Conservation (phyloP, 2,888 invertebrate species). For the Girardia tigrina region DNA sequence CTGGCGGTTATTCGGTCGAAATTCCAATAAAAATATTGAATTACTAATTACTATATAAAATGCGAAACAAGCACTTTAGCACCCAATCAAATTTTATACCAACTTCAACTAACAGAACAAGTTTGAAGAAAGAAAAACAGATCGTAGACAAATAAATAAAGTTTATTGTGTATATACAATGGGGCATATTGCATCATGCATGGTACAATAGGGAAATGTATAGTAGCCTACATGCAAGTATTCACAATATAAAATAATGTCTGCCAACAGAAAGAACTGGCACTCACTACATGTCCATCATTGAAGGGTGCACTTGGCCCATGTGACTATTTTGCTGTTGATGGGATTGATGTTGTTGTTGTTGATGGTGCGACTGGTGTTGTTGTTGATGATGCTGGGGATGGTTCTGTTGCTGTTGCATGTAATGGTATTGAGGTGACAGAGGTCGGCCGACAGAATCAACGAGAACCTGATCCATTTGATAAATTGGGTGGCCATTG, state of each 20-base stretch:
- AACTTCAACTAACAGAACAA: too few relatives aligned
- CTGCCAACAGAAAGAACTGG: constrained; percentile 18
- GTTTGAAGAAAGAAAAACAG: too few relatives aligned
- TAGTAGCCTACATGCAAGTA: background rate
- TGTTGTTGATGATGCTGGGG: background rate
- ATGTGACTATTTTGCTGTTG: background rate
- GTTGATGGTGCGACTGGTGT: background rate
- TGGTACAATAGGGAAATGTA: background rate
- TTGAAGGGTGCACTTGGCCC: background rate
- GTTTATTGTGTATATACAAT: constrained; percentile 5
- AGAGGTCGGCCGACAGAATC: background rate
- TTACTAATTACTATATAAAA: too few relatives aligned
- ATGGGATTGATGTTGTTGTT: background rate
- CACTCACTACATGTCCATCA: constrained; percentile 23
- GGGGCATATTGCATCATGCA: background rate
- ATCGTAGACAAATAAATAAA: background rate
- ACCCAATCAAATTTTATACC: too few relatives aligned
- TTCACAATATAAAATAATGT: background rate
- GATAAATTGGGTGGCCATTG: background rate
- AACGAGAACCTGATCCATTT: constrained; percentile 1
- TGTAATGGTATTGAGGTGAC: background rate
- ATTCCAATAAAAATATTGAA: too few relatives aligned
- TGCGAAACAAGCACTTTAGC: too few relatives aligned
- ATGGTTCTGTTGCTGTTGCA: constrained; percentile 1
- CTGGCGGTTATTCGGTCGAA: too few relatives aligned